These are phyloP conservation scores for Rotaria sp. DNA, from an alignment of 2,888 invertebrate genomes.

Conservation along the genomic window DNA sequence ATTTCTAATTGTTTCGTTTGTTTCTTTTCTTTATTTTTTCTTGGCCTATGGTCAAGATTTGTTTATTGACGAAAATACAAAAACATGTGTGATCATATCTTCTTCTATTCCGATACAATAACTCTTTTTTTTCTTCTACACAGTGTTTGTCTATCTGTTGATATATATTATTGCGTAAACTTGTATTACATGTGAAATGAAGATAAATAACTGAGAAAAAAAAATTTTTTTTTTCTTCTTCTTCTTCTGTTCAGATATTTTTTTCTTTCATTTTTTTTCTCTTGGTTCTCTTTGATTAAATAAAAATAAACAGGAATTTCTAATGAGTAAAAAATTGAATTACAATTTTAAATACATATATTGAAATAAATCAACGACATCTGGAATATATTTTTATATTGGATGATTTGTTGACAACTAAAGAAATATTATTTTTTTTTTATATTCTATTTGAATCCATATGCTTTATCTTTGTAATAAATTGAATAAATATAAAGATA, in stretches of 20 bases:
- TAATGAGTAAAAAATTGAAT: background rate
- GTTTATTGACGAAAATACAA: background rate
- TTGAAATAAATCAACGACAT: background rate
- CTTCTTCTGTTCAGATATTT: background rate
- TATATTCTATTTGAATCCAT: background rate
- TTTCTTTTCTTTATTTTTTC: background rate
- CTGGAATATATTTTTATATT: background rate
- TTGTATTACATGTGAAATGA: constrained; percentile 19
- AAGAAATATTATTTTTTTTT: background rate
- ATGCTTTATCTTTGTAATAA: background rate
- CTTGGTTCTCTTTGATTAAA: background rate
- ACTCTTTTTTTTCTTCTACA: background rate
- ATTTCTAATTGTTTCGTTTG: constrained; percentile 14
- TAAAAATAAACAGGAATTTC: background rate
- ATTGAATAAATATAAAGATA: background rate
- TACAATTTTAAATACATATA: too few species aligned
- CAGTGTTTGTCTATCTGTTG: constrained; percentile 13
- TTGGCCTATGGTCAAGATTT: constrained; percentile 21
- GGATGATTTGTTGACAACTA: background rate
- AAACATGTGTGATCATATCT: constrained; percentile 2
- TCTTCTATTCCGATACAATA: background rate
- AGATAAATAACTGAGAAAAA: background rate
- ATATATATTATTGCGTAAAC: background rate
- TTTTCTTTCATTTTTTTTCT: background rate
- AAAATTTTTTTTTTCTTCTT: background rate